Conservation (phyloP, 1,140 invertebrate genomes). For the Apis mellifera region Amel_HAv3.1 CM009937.2:12013501-12014000, state of each 20-base stretch:
- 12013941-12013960: slow-evolving; percentile 46
- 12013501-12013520: too few relatives aligned
- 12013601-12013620: too few relatives aligned
- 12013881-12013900: slow-evolving; percentile 26
- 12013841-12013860: background rate
- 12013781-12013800: too few relatives aligned
- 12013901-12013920: background rate
- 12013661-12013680: background rate
- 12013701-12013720: too few relatives aligned
- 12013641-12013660: background rate
- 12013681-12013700: background rate
- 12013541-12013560: too few relatives aligned
- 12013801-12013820: too few relatives aligned
- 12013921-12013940: slow-evolving; percentile 57
- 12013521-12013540: too few relatives aligned
- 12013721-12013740: too few relatives aligned
- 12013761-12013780: too few relatives aligned
- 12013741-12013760: background rate
- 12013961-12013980: slow-evolving; percentile 60
- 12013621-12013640: too few relatives aligned
- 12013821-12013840: background rate
- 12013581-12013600: too few relatives aligned
- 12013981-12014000: slow-evolving; percentile 61
- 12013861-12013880: background rate
- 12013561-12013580: too few relatives aligned